phyloP scores from a whole-genome alignment of 2,888 invertebrate genomes.

The Bedellia somnulentella region DNA sequence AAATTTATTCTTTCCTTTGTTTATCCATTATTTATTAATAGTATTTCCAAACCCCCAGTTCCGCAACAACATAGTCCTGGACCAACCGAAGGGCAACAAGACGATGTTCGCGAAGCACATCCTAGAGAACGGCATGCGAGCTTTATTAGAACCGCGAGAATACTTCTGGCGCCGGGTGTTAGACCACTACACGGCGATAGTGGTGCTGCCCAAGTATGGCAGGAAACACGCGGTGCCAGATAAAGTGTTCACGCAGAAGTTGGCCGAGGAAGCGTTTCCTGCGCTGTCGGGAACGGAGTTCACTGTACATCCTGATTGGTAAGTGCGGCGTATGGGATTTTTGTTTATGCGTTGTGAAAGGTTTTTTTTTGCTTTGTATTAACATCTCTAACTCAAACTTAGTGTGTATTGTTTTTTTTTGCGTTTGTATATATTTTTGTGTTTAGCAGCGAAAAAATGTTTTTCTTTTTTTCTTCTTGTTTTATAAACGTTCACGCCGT shows the following conservation, averaged over 20 bases:
- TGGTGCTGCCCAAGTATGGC: constrained; percentile 29
- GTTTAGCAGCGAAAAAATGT: too few relatives aligned
- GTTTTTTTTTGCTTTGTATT: constrained; percentile 4
- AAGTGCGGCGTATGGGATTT: too few relatives aligned
- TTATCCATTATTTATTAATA: too few relatives aligned
- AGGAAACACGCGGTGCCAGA: constrained; percentile 24
- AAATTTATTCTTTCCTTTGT: too few relatives aligned
- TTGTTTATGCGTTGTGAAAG: too few relatives aligned
- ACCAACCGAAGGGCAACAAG: constrained; percentile 23
- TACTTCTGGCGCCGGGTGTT: constrained; percentile 39
- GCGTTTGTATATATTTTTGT: too few relatives aligned
- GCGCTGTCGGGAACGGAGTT: constrained; percentile 32
- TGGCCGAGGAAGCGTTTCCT: constrained; percentile 28
- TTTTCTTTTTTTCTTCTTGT: too few relatives aligned
- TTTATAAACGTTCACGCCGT: too few relatives aligned
- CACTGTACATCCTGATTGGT: constrained; percentile 46
- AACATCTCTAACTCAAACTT: too few relatives aligned
- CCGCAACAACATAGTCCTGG: constrained; percentile 28
- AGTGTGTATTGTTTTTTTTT: too few relatives aligned
- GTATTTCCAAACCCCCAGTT: constrained; percentile 27
- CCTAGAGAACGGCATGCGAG: constrained; percentile 37
- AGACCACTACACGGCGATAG: constrained; percentile 41
- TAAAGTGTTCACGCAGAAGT: constrained; percentile 24
- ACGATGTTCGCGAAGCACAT: constrained; percentile 32
- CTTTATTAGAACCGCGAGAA: constrained; percentile 26